Evolutionary conservation across 2,888 invertebrate species (phyloP).

Genomic region (Gastracanthus pulcherrimus): DNA sequence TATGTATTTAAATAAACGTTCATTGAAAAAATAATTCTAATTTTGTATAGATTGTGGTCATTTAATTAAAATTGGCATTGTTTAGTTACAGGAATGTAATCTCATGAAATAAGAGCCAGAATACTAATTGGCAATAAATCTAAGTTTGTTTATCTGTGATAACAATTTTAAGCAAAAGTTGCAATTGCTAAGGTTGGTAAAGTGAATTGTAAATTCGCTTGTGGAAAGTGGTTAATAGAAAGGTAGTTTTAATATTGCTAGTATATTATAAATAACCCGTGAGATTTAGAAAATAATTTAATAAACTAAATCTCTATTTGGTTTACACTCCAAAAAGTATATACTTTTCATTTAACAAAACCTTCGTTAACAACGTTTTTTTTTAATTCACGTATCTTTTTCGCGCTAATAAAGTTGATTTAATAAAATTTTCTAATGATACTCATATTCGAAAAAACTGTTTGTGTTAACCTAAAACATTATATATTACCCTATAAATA

Average conservation of each 20-base stretch:
- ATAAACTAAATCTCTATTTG: too few species aligned
- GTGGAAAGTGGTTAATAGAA: background rate
- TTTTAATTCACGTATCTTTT: too few species aligned
- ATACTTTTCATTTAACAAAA: too few species aligned
- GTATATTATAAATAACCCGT: background rate
- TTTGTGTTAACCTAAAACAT: too few species aligned
- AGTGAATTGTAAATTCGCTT: slow-evolving; percentile 10
- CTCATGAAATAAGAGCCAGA: background rate
- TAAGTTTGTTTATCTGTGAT: slow-evolving; percentile 27
- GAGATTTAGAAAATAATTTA: too few species aligned
- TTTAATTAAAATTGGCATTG: background rate
- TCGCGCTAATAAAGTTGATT: too few species aligned
- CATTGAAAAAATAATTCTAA: too few species aligned
- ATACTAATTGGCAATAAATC: slow-evolving; percentile 19
- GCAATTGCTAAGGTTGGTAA: slow-evolving; percentile 21
- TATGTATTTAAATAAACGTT: background rate
- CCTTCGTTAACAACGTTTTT: too few species aligned
- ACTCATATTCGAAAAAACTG: too few species aligned
- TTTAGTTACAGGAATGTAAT: background rate
- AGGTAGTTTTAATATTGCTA: background rate
- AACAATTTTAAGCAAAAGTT: slow-evolving; percentile 13
- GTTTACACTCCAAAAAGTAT: too few species aligned
- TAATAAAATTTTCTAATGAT: too few species aligned
- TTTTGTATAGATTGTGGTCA: background rate
- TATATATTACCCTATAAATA: too few species aligned